Evolutionary conservation across 1,140 invertebrate genomes (phyloP).

Genomic region (Nasonia giraulti): DNA sequence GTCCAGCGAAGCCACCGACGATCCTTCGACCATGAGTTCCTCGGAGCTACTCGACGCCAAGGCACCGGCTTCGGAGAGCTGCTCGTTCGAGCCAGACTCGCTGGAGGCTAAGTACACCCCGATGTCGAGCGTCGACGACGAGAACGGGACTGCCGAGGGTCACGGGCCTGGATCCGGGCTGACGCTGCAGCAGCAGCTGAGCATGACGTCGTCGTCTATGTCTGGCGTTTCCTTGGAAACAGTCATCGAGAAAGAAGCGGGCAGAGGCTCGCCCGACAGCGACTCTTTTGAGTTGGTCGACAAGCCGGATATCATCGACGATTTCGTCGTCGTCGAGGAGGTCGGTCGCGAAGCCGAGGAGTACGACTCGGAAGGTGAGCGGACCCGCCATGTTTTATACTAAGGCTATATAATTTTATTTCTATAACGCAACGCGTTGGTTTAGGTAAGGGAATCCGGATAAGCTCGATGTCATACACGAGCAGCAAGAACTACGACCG

Average conservation of each 20-base stretch:
- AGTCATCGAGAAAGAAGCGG: constrained; percentile 74
- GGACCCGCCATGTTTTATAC: too few relatives aligned
- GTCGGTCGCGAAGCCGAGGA: constrained; percentile 88
- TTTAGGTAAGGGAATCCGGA: constrained; percentile 80
- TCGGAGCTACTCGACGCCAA: constrained; percentile 2
- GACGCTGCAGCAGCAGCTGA: constrained; percentile 66
- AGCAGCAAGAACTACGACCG: constrained; percentile 81
- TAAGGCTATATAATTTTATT: too few relatives aligned
- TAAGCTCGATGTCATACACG: constrained; percentile 67
- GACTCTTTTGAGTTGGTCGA: constrained; percentile 93
- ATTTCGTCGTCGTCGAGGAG: constrained; percentile 91
- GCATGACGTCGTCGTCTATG: constrained; percentile 71
- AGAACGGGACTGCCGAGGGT: constrained; percentile 51
- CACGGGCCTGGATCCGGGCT: constrained; percentile 52
- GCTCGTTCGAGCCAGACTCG: constrained; percentile 50
- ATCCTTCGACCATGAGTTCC: neutral
- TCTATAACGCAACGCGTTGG: too few relatives aligned
- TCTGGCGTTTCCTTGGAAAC: constrained; percentile 71
- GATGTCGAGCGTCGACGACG: constrained; percentile 48
- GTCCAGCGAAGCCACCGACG: neutral
- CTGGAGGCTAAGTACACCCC: constrained; percentile 54
- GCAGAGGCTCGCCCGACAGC: constrained; percentile 83
- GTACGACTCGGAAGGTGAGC: constrained; percentile 81
- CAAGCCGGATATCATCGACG: constrained; percentile 88
- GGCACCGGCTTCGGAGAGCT: neutral